Evolutionary conservation across 2,888 invertebrate species (phyloP).

Genomic region (Cantharis rustica): DNA sequence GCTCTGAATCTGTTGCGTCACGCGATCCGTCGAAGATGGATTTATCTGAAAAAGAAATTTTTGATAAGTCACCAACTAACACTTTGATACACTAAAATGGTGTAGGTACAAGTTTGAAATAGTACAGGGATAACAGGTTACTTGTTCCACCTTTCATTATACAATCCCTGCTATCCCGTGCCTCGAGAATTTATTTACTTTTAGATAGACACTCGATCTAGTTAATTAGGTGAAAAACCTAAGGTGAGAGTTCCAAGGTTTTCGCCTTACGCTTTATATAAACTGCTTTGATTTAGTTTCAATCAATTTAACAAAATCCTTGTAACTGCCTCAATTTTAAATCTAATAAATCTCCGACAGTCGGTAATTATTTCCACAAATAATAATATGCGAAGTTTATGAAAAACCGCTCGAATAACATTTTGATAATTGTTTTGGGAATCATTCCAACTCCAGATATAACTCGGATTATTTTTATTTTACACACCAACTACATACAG

Average conservation of each 20-base stretch:
- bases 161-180: not conserved
- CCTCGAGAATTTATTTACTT: not conserved
- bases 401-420: not conserved
- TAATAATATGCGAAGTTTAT: not conserved
- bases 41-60: conserved; percentile 62
- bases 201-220: not conserved
- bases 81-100: too few species aligned
- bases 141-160: not conserved
- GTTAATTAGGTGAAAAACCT: not conserved
- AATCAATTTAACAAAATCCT: not conserved
- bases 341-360: not conserved
- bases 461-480: not conserved
- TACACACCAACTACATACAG: not conserved
- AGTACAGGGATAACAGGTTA: not conserved
- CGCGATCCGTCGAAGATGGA: conserved; percentile 65
- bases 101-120: not conserved
- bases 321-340: not conserved
- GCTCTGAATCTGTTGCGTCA: conserved; percentile 73
- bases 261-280: not conserved
- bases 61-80: too few species aligned
- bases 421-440: not conserved
- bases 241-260: not conserved
- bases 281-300: not conserved
- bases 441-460: not conserved
- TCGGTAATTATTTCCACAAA: not conserved